Base-by-base conservation (phyloP, 2,888 invertebrate species). In the Morinoia aosen region DNA sequence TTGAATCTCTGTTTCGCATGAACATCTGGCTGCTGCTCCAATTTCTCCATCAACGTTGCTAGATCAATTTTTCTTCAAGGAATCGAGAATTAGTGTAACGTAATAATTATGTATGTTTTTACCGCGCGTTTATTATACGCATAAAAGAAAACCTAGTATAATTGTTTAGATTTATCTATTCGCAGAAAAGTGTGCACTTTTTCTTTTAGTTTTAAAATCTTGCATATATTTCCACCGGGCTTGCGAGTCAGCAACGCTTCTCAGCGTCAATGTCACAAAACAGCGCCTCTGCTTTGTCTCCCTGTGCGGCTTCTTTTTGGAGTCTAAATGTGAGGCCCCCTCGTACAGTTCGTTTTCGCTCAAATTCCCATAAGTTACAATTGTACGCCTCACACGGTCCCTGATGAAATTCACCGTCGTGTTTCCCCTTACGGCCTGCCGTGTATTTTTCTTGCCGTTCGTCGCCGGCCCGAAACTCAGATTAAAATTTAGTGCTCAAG, bases 401-500 rank as follows among this genome's bases (percentile, higher is more conserved):
- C 91, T 91, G 48, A 48, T 48, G 91, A 48, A 91, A 57, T 56
- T 56, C 57, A 39, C 91, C 57, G 19, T 91, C 57, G 91, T 39
- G 40, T 91, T 91, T 39, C 91, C 33, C 91, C 91, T 91, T 90
- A 48, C 40, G 39, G 90, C 90, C 90, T 14, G 10, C 90, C 48
- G 8, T 39, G 48, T 90, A 90, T 90, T 40, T 90, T 90, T 90
- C 90, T 90, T 90, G 90, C 90, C 90, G 90, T 39, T 90, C 90
- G 40, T 90, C 90, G 48, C 90, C 12, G 48, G 90, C 40, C 90
- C 90, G 40, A 48, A 39, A 48, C 90, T 90, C 90, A 90, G 90
- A 90, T 90, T 90, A 90, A 90, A 90, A 90, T 90, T 90, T 90
- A 90, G 40, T 90, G 90, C 90, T 90, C 90, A 90, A 90, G 90